Evolutionary conservation across 2,113 vertebrate genomes (phyloP).

Genomic region (Chinchilla lanigera): DNA sequence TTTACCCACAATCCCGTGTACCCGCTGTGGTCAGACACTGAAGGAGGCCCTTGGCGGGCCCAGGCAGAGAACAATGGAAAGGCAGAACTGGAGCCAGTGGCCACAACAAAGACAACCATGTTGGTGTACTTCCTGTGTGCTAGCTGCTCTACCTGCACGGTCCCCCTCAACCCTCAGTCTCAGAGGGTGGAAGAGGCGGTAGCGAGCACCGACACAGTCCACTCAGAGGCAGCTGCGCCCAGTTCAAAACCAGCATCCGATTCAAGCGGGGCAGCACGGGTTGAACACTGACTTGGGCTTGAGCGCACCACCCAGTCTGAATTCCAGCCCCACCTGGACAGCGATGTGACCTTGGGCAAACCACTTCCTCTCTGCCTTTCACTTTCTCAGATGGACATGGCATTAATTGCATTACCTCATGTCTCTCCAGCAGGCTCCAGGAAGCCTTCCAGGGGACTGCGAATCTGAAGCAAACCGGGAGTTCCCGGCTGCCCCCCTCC

Average conservation of each 20-base stretch:
- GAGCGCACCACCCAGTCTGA: fast-evolving
- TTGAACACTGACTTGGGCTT: background rate
- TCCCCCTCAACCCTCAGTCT: background rate
- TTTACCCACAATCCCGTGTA: background rate
- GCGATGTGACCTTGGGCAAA: background rate
- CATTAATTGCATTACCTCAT: background rate
- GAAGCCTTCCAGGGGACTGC: background rate
- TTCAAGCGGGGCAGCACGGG: background rate
- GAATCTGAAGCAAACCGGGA: slow-evolving; percentile 42
- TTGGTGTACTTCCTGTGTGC: background rate
- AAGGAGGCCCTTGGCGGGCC: background rate
- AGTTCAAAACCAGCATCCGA: background rate
- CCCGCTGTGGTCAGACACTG: background rate
- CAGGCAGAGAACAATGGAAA: background rate
- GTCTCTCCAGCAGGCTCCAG: background rate
- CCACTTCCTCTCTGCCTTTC: background rate
- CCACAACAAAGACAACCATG: background rate
- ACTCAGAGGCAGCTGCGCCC: background rate
- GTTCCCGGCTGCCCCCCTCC: background rate
- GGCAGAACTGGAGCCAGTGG: background rate
- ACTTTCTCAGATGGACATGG: background rate
- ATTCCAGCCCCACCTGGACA: background rate
- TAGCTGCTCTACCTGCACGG: background rate
- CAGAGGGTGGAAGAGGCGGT: background rate
- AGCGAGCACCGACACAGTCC: background rate